Evolutionary conservation across 2,888 invertebrate species (phyloP).

Genomic region (Pandemis corylana): DNA sequence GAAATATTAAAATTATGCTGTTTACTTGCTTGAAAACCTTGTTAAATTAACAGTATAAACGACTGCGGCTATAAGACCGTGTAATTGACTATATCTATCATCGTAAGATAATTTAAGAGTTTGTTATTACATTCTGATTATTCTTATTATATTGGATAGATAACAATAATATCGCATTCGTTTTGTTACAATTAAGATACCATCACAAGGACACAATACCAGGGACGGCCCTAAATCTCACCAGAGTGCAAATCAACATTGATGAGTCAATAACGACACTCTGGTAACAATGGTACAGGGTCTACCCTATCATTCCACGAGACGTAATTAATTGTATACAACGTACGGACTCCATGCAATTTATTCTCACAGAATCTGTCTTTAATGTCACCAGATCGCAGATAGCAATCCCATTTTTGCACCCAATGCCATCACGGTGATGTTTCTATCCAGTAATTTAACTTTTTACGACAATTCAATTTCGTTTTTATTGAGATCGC

Average conservation of each 20-base stretch:
- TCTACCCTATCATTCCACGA: conserved; percentile 20
- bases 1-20: no score
- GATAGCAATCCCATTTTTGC: conserved; percentile 58
- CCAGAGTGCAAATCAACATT: no score
- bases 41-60: no score
- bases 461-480: conserved; percentile 58
- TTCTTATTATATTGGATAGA: no score
- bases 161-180: no score
- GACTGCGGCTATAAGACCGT: neutral
- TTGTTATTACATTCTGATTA: no score
- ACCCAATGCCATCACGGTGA: conserved; percentile 65
- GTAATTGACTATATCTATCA: conserved; percentile 8
- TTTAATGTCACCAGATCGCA: conserved; percentile 49
- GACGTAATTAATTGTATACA: conserved; percentile 27
- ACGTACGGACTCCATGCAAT: conserved; percentile 24
- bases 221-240: no score
- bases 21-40: no score
- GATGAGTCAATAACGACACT: no score
- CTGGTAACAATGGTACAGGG: neutral
- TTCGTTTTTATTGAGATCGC: conserved; percentile 54
- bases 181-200: no score
- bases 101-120: no score
- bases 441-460: conserved; percentile 68
- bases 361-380: conserved; percentile 28
- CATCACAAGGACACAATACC: no score